Base-by-base conservation (phyloP, 1,140 invertebrate genomes). In the Parapsyche elsis region DNA sequence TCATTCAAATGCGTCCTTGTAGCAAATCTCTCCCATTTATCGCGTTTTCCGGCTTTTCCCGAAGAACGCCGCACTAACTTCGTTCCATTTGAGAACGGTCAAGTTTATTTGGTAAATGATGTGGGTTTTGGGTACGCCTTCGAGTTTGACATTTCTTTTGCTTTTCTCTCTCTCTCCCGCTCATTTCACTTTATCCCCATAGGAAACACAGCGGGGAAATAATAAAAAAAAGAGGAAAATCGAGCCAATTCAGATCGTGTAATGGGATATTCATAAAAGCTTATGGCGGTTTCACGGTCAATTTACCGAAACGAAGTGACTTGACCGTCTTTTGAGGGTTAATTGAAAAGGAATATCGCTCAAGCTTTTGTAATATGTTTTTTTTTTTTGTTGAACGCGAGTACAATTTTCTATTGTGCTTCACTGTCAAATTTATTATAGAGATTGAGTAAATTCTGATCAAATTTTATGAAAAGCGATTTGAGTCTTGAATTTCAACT, bases 51-150 rank as follows among this genome's bases (percentile, higher is more conserved):
- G 49, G 9, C 23, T 64, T 76, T 46, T 16, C 76, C 44, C 24
- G 70, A 5, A 23, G 26, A 30, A 30, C 21, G 61, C 10, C 70
- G 14, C 12, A 12, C 24, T 57, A 75, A 77, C 76, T 77, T 64
- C 38, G 57, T 77, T 77, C 64, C 76, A 16, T 77, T 44, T 61
- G 76, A 77, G 76, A 77, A 67, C 76, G 76, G 76, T 77, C 76
- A 64, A 77, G 76, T 70, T 77, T 77, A 77, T 70, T 70, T 53
- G 53, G 57, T 57, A 67, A 77, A 70, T 77, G 76, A 77, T 77
- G 57, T 64, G 38, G 76, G 76, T 77, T 67, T 61, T 61, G 23
- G 19, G 23, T 12, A 9, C 14, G 64, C 64, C 23, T 23, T 67
- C 23, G 64, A 67, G 12, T 67, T 67, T 30, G 24, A 67, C 64